A percentile compares a stretch with the other conserved stretches of the same genome.
Evolutionary conservation across 2,113 vertebrate species (phyloP).

Genomic region (Promerops cafer): DNA sequence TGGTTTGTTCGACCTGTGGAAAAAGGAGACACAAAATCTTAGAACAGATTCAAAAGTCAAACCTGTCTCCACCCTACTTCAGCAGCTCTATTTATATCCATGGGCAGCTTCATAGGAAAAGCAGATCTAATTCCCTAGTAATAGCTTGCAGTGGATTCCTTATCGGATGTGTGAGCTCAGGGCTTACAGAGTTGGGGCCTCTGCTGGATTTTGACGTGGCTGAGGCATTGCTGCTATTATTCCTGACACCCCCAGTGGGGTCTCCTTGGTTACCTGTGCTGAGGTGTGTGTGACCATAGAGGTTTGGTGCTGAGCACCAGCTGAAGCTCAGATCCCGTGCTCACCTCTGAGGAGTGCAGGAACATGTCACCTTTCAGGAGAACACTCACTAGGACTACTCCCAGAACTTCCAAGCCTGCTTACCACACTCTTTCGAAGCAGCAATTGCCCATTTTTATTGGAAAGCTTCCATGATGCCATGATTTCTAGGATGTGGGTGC

Average conservation of each 20-base stretch:
- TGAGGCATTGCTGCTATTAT: rapidly evolving
- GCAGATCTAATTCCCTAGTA: neutral
- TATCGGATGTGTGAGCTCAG: neutral
- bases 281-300: too few species aligned
- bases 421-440: neutral
- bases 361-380: neutral
- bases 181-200: neutral
- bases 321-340: neutral
- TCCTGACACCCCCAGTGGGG: neutral
- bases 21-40: neutral
- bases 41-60: neutral
- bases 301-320: neutral
- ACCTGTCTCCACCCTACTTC: neutral
- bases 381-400: neutral
- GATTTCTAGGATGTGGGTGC: neutral
- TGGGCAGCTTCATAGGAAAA: neutral
- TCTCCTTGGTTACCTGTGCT: neutral
- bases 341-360: neutral
- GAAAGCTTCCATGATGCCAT: neutral
- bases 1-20: neutral
- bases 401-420: neutral
- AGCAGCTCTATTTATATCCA: neutral
- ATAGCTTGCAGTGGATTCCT: neutral
- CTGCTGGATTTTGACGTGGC: rapidly evolving
- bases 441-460: neutral